A percentile compares a stretch with the other conserved stretches of the same genome.
Evolutionary conservation across 1,140 invertebrate species (phyloP).

Genomic region (Cryptotermes secundus): DNA sequence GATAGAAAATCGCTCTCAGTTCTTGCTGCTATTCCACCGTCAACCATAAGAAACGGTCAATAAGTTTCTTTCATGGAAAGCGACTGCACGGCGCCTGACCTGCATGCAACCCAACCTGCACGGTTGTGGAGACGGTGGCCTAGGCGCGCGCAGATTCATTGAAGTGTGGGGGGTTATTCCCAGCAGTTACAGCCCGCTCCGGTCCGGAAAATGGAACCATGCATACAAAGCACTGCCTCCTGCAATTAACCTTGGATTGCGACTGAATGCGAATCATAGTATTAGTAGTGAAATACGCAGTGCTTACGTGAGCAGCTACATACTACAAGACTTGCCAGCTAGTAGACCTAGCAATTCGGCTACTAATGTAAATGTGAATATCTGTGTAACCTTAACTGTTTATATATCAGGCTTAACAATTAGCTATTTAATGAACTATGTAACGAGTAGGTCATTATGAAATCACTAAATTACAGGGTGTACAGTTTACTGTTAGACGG

Average conservation of each 20-base stretch:
- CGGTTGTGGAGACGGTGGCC: background rate
- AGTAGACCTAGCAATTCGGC: too few species aligned
- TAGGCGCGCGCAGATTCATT: background rate
- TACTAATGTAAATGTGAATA: too few species aligned
- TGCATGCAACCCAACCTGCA: background rate
- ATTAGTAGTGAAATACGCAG: background rate
- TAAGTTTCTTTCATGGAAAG: background rate
- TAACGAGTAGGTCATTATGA: too few species aligned
- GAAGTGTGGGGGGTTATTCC: background rate
- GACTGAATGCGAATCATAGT: background rate
- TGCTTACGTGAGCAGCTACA: too few species aligned
- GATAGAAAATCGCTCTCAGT: too few species aligned
- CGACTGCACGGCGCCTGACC: background rate
- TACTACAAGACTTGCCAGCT: too few species aligned
- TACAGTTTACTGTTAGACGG: too few species aligned
- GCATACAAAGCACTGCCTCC: background rate
- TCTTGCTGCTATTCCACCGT: background rate
- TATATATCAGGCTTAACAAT: too few species aligned
- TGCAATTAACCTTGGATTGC: background rate
- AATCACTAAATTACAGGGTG: too few species aligned
- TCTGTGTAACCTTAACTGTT: too few species aligned
- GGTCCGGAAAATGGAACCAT: background rate
- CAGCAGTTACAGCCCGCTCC: background rate
- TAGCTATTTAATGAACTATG: too few species aligned
- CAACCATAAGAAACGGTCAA: background rate